phyloP scores from a whole-genome alignment of 2,888 invertebrate species.

The Microplitis deprimator region DNA sequence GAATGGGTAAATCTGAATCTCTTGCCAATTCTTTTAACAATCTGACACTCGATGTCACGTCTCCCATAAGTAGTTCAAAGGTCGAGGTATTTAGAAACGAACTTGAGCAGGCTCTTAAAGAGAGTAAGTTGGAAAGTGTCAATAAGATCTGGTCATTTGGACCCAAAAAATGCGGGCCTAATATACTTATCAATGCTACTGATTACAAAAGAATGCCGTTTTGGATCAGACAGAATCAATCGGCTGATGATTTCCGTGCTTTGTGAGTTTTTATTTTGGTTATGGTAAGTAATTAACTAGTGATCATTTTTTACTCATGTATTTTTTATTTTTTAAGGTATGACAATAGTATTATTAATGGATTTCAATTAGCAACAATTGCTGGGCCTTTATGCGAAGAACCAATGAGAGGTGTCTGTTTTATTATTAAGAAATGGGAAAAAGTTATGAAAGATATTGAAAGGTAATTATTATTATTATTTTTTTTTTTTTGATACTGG shows the following conservation, averaged over 20 bases:
- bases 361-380: slow-evolving; percentile 87
- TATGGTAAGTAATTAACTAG: not conserved
- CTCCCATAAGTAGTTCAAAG: not conserved
- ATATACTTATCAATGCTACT: slow-evolving; percentile 88
- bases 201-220: slow-evolving; percentile 77
- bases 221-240: slow-evolving; percentile 67
- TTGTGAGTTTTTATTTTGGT: slow-evolving; percentile 54
- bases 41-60: slow-evolving; percentile 50
- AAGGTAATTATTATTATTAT: slow-evolving; percentile 49
- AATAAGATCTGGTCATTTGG: slow-evolving; percentile 93
- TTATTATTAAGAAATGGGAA: slow-evolving; percentile 89
- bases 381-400: slow-evolving; percentile 98
- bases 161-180: slow-evolving; percentile 89
- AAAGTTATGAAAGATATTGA: slow-evolving; percentile 50
- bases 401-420: slow-evolving; percentile 95
- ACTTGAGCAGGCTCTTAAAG: slow-evolving; percentile 76
- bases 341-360: slow-evolving; percentile 88
- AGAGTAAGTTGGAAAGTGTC: slow-evolving; percentile 73
- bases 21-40: slow-evolving; percentile 28
- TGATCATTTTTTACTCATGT: slow-evolving; percentile 23
- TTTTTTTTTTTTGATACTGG: not conserved
- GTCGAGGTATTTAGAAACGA: slow-evolving; percentile 73
- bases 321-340: slow-evolving; percentile 56
- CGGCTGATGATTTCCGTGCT: slow-evolving; percentile 58
- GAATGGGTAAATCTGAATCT: slow-evolving; percentile 45